Evolutionary conservation across 2,888 invertebrate species (phyloP), one percentile per base, ranked within the genome.

Genomic region (Eilema griseolum): DNA sequence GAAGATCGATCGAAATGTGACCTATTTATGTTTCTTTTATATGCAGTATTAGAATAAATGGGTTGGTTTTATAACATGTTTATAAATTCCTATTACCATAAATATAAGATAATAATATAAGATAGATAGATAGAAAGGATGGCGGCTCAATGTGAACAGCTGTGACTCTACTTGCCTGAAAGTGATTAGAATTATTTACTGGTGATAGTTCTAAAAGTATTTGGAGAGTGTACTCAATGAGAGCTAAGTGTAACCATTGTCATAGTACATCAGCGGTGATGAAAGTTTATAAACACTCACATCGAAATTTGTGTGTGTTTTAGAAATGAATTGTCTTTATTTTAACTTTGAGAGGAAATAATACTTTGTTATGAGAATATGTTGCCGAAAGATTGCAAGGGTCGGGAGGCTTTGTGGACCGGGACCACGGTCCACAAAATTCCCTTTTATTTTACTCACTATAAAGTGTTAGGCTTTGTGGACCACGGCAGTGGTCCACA

Each of bases 1-100:
- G 62, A 79, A 73, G 73, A 72, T 62, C 67, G 74, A 72, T 71
- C 70, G 67, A 60, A 65, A 41, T 64, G 67, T 67, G 69, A 65
- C 61, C 61, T 70, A 33, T 65, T 63, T 71, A 63, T 67, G 26
- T 67, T 41, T 46, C 26, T 64, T 59, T 57, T 71, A 57, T 28
- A 56, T 33, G 28, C 46, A 31, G 23, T 46, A 46, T 59, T 63
- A 60, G 24, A 69, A 69, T 64, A 59, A 5, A 72, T 65, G 37
- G 23, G 28, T 62, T 28, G 14, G n/a, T 61, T 67, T 61, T 68
- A 66, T 14, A 31, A 52, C 14, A 31, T 66, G 20, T 23, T 33
- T 20, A 24, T 20, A 24, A 24, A 62, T 8, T 24, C 24, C 4
- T 24, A 33, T 28, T 4, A 28, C 5, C 28, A 28, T 28, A 28